Evolutionary conservation across 2,113 vertebrate species (phyloP), one percentile per base, ranked within the genome.

Genomic region (Neodon shergylaensis): DNA sequence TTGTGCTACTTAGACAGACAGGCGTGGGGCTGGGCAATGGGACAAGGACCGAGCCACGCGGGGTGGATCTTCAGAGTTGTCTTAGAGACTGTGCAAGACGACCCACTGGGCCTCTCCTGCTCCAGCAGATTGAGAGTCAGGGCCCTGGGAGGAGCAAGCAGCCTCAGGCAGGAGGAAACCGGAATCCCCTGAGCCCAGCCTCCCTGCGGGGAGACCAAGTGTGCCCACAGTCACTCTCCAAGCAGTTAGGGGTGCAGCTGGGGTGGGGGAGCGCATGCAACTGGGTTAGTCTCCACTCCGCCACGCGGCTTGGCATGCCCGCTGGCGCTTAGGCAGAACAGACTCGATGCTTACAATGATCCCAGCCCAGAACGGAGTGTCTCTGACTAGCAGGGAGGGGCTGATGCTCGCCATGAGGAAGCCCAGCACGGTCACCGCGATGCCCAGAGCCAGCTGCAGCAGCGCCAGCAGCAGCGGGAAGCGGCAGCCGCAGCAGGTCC

Each of bases 361-460:
- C 97, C 99, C 99, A 98, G 99, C 99, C 99, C 99, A 99, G 98
- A 99, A 99, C 68, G 99, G 99, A 93, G 99, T 99, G 99, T 99
- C 99, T 98, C 99, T 98, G 99, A 98, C 98, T 97, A 98, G 98
- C 97, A 99, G 98, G 79, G 99, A 99, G 97, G 99, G 98, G 98
- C 99, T 99, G 99, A 99, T 94, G 98, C 98, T 98, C 95, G 99
- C 98, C 99, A 99, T 99, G 78, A 99, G 98, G 98, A 99, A 99
- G 98, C 99, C 99, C 99, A 99, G 97, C 92, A 98, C 99, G 26
- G 99, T 98, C 70, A 99, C 98, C 78, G 99, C 98, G 97, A 98
- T 96, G 98, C 99, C 99, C 96, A 99, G 95, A 24, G 99, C 98
- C 98, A 99, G 99, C 99, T 99, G 99, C 96, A 99, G 96, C 97